A percentile compares a stretch with the other conserved stretches of the same genome.
These are phyloP conservation scores for Theonella swinhoei DNA, from an alignment of 37 sponge, comb jelly and placozoan genomes.

Conservation along the genomic window DNA sequence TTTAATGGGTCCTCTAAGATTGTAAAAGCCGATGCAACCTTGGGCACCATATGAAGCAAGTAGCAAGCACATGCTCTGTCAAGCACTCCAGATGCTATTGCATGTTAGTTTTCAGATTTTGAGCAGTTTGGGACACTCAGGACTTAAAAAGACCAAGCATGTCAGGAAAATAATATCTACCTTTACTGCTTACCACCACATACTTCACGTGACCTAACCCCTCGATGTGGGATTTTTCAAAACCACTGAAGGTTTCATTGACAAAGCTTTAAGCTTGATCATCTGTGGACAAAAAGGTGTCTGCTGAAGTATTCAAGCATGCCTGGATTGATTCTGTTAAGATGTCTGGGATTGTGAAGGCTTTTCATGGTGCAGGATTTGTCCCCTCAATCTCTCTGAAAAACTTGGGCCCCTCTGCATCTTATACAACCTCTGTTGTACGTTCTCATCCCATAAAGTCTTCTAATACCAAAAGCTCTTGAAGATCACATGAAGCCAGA, in stretches of 20 bases:
- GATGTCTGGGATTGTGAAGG: slow-evolving; percentile 29
- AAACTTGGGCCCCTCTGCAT: no score
- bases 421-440: no score
- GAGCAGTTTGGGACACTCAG: slow-evolving; percentile 17
- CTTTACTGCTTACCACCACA: slow-evolving; percentile 42
- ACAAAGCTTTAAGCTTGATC: neutral
- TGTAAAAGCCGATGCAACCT: no score
- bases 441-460: no score
- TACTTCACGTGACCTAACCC: slow-evolving; percentile 29
- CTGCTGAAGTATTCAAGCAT: slow-evolving; percentile 35
- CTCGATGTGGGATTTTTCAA: slow-evolving; percentile 35
- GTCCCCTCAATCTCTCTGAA: no score
- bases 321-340: slow-evolving; percentile 34
- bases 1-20: no score
- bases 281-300: slow-evolving; percentile 20
- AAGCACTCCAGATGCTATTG: slow-evolving; percentile 4
- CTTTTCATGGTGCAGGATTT: slow-evolving; percentile 23
- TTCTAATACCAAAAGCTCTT: no score
- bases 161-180: neutral
- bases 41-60: no score
- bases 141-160: slow-evolving; percentile 8
- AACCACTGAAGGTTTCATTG: slow-evolving; percentile 20
- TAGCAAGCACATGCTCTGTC: slow-evolving; percentile 1
- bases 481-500: neutral
- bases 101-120: neutral